Base-by-base conservation (phyloP, 2,113 vertebrate genomes). In the Dicrurus megarhynchus region DNA sequence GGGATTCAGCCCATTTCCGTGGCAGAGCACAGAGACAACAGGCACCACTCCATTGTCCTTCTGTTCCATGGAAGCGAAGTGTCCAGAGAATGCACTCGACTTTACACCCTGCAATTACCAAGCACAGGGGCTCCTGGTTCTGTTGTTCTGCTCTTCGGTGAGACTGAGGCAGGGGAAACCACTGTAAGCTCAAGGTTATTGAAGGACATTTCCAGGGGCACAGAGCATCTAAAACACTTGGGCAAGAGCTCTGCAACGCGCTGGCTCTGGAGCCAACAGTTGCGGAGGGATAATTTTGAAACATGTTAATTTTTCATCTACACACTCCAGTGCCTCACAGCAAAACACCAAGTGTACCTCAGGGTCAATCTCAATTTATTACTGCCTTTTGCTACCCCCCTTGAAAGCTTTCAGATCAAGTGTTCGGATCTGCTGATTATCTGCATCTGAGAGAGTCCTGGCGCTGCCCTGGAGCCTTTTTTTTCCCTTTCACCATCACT, bases 341-440 rank as follows among this genome's bases (percentile, higher is more conserved):
- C 79, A 39, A 47, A 84, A 50, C 28, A 59, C 79, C 24, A 39
- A 90, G 55, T 15, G 83, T 6, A 67, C 68, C 57, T 35, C 64
- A 47, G 92, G 83, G 86, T 92, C 83, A 89, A 2, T 11, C 86
- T 81, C 91, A 63, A 89, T 93, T 86, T 77, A 63, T 92, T 53
- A 17, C 17, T 75, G 93, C 65, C n/a, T 87, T 84, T 73, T 41
- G n/a, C 44, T 87, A 9, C 77, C 56, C 79, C 14, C 41, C 50
- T 32, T 39, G 82, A 94, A 93, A 96, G 89, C 89, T 84, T 89
- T 87, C 75, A 86, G 83, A 69, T 41, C 30, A 84, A 17, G 23
- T 71, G 87, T 74, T 93, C 63, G 83, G 49, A 85, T 64, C 22
- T 14, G 32, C 73, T 83, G 77, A 76, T 84, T 60, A 53, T 28